Base-by-base conservation (phyloP, 1,140 invertebrate species). In the silkworm (Bombyx mori) region DNA sequence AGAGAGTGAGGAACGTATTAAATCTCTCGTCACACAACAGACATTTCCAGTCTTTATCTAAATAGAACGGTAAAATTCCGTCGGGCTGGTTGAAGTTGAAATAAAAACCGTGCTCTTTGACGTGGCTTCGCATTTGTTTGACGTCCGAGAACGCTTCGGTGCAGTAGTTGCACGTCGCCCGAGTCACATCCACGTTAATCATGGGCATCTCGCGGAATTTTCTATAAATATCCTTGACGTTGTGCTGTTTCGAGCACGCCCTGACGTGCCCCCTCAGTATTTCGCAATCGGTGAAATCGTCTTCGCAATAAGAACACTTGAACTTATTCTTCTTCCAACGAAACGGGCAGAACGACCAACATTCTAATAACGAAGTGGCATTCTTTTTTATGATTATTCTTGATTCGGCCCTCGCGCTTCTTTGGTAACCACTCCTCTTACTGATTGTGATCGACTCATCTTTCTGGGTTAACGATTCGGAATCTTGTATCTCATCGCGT, bases 171-270 rank as follows among this genome's bases (percentile, higher is more conserved):
- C 84, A 87, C 1, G 51, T 49, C 0, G 79, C 71, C 1, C 75
- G 67, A 1, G 79, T 81, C 0, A 80, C 61, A 49, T 85, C 82
- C 4, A 87, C 68, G 57, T 85, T 87, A 4, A 85, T 85, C 0
- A 82, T 58, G 0, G 78, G 65, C 81, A 85, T 84, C 61, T 87
- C 82, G 63, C 79, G 82, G 44, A 80, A 87, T 60, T 85, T 85
- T 48, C 71, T 78, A 50, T 85, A 87, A 35, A 87, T 85, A 60
- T 84, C 82, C 56, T 75, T 75, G 0, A 77, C 56, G 22, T 44
- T 75, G 52, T 85, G 75, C 4, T 68, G 62, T 4, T 58, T 54
- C 0, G 70, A 62, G 50, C 82, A 87, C 1, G 64, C 6, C 42
- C 61, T 62, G 0, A 85, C 77, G 58, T 87, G 84, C 0, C 60